Conservation (phyloP, 2,113 vertebrate species). For the Atlantisia rogersi region DNA sequence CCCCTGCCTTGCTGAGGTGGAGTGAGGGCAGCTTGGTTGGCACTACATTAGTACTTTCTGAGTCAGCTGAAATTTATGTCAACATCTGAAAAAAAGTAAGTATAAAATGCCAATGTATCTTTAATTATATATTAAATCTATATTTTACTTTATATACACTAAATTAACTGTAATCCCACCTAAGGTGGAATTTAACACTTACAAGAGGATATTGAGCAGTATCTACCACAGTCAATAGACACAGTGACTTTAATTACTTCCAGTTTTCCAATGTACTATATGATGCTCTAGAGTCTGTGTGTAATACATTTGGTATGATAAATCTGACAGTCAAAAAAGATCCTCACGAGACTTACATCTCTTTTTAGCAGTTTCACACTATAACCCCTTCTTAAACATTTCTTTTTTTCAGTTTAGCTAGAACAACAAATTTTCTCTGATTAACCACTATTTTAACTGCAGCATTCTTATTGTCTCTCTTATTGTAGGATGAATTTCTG, state of each 20-base stretch:
- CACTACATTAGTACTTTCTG: not conserved
- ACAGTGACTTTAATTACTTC: not conserved
- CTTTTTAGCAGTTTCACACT: not conserved
- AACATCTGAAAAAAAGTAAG: not conserved
- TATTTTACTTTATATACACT: not conserved
- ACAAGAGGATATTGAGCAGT: not conserved
- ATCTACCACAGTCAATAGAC: not conserved
- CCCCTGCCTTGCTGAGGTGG: not conserved
- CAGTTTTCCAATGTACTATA: not conserved
- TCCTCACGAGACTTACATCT: not conserved
- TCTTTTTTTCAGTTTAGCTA: not conserved
- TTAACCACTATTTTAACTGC: not conserved
- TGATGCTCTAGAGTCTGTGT: not conserved
- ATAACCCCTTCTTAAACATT: not conserved
- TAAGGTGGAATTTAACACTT: conserved; percentile 17
- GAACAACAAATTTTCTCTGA: not conserved
- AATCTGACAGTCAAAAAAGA: not conserved
- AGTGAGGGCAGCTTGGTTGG: fast-evolving
- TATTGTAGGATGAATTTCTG: not conserved
- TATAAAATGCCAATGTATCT: not conserved
- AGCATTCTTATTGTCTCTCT: not conserved
- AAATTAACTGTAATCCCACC: not conserved
- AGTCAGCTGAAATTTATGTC: conserved; percentile 6
- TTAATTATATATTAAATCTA: not conserved
- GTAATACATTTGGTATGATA: not conserved